Evolutionary conservation across 92 coral and sea anemone genomes (phyloP), one percentile per base, ranked within the genome.

Genomic region (Meandrina meandrites): DNA sequence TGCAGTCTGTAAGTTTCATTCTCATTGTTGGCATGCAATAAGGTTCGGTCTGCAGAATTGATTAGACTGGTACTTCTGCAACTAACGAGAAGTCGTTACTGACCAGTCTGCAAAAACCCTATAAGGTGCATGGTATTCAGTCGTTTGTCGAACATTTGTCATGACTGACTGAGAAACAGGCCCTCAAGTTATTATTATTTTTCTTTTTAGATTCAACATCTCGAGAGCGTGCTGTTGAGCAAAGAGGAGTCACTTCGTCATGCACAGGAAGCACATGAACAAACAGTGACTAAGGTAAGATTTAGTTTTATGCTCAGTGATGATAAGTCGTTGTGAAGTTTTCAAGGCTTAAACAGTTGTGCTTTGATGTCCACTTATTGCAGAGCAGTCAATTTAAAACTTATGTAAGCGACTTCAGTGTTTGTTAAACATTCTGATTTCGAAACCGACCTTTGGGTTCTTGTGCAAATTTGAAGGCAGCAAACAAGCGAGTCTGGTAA

Each of bases 271-370:
- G 91, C 95, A 12, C 97, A 95, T 42, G 97, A 95, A 89, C 92
- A 93, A 30, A 93, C 98, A 36, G 98, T 95, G 78, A 77, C 94
- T 27, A 97, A 97, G 96, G 99, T 97, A 91, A 67, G 32, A 30
- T 0, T 40, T 40, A 6, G n/a, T n/a, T n/a, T n/a, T n/a, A n/a
- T n/a, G n/a, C n/a, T n/a, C n/a, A n/a, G n/a, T n/a, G n/a, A n/a
- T n/a, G n/a, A n/a, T n/a, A n/a, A n/a, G n/a, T n/a, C n/a, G n/a
- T n/a, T n/a, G n/a, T 51, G 32, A 79, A 21, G 48, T 45, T 45
- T 45, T 8, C 48, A 45, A 45, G 48, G 48, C n/a, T n/a, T n/a
- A n/a, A n/a, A n/a, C n/a, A n/a, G 48, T 45, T 45, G 5, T 45
- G 4, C 48, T 45, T 57, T 57, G 64, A 57, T 8, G 64, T 57